Conservation (phyloP, 1,140 invertebrate species). For the Drosophila leontia region DNA sequence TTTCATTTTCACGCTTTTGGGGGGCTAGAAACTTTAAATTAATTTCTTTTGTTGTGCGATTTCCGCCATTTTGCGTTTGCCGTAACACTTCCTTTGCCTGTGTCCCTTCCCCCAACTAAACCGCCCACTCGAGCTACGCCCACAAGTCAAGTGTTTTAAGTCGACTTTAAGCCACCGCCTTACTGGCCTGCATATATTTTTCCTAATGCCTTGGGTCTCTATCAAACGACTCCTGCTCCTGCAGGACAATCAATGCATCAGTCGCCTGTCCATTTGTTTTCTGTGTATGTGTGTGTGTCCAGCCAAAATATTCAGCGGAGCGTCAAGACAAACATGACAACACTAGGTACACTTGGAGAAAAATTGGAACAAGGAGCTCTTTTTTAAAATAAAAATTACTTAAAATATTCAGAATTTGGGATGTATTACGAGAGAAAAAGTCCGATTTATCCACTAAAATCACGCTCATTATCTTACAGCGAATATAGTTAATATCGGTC, state of each 20-base stretch:
- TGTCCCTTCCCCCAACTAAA: neutral
- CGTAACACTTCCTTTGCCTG: conserved; percentile 41
- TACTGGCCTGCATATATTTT: conserved; percentile 8
- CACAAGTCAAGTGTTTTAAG: conserved; percentile 43
- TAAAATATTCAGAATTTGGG: neutral
- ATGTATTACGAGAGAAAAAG: no score
- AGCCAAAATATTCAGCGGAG: conserved; percentile 72
- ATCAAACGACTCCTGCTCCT: neutral
- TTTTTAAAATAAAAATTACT: neutral
- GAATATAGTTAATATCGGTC: no score
- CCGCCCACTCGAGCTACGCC: conserved; percentile 6
- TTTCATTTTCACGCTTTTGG: conserved; percentile 76
- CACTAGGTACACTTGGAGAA: conserved; percentile 6
- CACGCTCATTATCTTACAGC: no score
- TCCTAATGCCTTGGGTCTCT: neutral
- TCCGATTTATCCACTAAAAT: no score
- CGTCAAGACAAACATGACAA: conserved; percentile 81
- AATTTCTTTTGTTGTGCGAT: conserved; percentile 78
- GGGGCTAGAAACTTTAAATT: conserved; percentile 74
- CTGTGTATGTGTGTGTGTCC: conserved; percentile 33
- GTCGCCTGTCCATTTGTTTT: conserved; percentile 61
- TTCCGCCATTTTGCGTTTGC: conserved; percentile 72
- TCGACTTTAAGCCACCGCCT: conserved; percentile 36
- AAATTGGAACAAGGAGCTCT: neutral
- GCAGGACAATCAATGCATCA: conserved; percentile 44